These are phyloP conservation scores for Lepeophtheirus nordmannii DNA, from an alignment of 2,888 invertebrate species.

Conservation along the genomic window DNA sequence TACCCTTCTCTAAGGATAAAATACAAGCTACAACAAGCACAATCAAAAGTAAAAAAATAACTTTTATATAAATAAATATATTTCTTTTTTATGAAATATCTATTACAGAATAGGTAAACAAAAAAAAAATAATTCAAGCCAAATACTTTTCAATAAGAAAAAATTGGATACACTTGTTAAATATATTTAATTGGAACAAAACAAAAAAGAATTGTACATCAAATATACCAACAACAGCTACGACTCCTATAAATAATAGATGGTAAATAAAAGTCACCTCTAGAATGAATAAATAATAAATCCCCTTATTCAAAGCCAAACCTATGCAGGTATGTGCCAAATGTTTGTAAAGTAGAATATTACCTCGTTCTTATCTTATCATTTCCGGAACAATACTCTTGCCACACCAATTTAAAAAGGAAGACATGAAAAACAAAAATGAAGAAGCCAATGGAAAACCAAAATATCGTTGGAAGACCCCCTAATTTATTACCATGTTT, in stretches of 20 bases:
- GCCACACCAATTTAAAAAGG: slow-evolving; percentile 74
- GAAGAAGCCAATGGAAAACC: slow-evolving; percentile 72
- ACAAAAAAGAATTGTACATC: not conserved
- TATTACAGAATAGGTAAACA: no score
- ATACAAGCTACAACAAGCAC: no score
- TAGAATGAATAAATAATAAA: not conserved
- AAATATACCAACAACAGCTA: not conserved
- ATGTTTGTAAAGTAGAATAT: not conserved
- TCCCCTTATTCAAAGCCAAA: not conserved
- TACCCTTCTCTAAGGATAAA: no score
- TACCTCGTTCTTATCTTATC: slow-evolving; percentile 31
- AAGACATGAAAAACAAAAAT: slow-evolving; percentile 83
- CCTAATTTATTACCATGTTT: slow-evolving; percentile 77
- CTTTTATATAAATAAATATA: no score
- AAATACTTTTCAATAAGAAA: no score
- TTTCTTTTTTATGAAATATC: no score
- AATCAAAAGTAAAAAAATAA: no score
- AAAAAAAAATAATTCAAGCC: no score
- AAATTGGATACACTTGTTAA: no score
- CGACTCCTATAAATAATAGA: not conserved
- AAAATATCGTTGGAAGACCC: slow-evolving; percentile 75
- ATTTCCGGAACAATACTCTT: slow-evolving; percentile 56
- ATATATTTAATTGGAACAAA: no score
- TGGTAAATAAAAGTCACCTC: not conserved
- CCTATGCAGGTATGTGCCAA: not conserved